A percentile compares a stretch with the other conserved stretches of the same genome.
Evolutionary conservation across 2,888 invertebrate genomes (phyloP).

Genomic region (Ischnus inquisitorius): DNA sequence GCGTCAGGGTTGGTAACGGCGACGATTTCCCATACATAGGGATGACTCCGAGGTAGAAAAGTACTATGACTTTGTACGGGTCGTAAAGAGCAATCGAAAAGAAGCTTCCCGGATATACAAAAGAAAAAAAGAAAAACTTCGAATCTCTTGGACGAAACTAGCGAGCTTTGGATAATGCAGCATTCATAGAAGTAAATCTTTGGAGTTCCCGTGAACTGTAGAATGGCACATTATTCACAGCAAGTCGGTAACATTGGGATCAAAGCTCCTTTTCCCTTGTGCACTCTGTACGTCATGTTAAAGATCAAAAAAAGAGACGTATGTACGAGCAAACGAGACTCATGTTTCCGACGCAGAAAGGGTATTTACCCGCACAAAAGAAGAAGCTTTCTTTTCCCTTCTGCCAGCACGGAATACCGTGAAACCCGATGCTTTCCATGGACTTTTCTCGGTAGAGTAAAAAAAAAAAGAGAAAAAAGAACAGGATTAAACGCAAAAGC

Average conservation of each 20-base stretch:
- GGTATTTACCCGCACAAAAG: conserved; percentile 7
- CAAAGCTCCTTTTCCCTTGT: conserved; percentile 12
- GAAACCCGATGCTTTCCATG: neutral
- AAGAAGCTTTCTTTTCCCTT: conserved; percentile 3
- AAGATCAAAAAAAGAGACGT: neutral
- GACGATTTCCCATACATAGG: conserved; percentile 71
- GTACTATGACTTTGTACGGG: conserved; percentile 60
- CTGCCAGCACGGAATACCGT: neutral
- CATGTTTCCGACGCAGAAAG: conserved; percentile 1
- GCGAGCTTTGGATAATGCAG: neutral
- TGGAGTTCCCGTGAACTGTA: conserved; percentile 7
- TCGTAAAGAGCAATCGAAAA: conserved; percentile 75
- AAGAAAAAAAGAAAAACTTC: neutral
- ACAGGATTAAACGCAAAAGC: conserved; percentile 4
- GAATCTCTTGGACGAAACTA: neutral
- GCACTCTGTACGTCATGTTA: neutral
- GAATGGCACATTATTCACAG: neutral
- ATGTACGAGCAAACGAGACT: neutral
- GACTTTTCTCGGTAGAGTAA: conserved; percentile 8
- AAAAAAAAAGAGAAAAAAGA: conserved; percentile 12
- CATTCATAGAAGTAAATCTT: conserved; percentile 5
- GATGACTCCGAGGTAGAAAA: conserved; percentile 45
- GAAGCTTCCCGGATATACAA: conserved; percentile 52
- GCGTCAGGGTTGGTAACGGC: conserved; percentile 53
- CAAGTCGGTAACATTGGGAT: neutral